Evolutionary conservation across 2,888 invertebrate genomes (phyloP).

Genomic region (Hymenopus coronatus): DNA sequence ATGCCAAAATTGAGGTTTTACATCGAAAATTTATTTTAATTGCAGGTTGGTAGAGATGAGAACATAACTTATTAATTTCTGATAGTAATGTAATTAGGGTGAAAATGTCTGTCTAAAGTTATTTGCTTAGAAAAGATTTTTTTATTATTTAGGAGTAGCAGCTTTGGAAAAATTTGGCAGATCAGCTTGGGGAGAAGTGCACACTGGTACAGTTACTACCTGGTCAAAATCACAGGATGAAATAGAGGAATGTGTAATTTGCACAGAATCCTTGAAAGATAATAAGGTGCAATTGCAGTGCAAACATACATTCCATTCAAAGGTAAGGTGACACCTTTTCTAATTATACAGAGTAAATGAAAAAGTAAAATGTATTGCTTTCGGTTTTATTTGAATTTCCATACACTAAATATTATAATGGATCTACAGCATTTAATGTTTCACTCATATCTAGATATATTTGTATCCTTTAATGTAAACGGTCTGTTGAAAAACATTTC

Average conservation of each 20-base stretch:
- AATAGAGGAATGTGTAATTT: conserved; percentile 16
- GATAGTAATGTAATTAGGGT: background rate
- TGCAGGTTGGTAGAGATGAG: no score
- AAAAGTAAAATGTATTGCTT: no score
- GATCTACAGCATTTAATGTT: no score
- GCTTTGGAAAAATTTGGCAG: conserved; percentile 17
- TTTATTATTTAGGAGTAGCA: background rate
- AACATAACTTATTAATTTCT: background rate
- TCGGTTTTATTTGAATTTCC: no score
- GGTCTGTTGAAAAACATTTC: no score
- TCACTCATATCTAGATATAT: no score
- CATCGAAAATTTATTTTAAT: no score
- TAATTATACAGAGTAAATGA: no score
- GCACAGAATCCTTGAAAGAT: conserved; percentile 2
- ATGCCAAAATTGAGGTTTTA: no score
- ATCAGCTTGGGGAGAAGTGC: conserved; percentile 2
- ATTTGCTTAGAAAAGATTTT: background rate
- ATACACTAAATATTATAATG: no score
- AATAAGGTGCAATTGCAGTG: background rate
- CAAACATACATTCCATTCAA: conserved; percentile 20
- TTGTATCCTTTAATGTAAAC: no score
- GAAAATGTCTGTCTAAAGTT: background rate
- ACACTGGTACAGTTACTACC: background rate
- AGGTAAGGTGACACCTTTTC: background rate
- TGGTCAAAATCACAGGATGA: conserved; percentile 9